These are phyloP conservation scores for Conus betulinus DNA, from an alignment of 1,140 invertebrate species.

Conservation along the genomic window DNA sequence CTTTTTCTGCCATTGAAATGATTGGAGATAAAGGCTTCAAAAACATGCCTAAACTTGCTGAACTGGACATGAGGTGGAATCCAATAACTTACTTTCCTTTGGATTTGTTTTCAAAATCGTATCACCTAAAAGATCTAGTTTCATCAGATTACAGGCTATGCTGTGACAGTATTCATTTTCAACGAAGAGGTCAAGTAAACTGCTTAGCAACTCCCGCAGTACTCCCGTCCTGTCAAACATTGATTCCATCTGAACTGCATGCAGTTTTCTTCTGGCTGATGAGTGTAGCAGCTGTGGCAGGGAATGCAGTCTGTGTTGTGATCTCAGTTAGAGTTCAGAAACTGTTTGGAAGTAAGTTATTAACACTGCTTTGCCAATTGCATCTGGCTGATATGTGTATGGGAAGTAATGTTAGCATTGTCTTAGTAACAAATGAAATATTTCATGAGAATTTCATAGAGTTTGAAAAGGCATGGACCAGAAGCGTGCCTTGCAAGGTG, in stretches of 20 bases:
- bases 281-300: neutral
- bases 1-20: neutral
- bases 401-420: neutral
- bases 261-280: neutral
- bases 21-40: neutral
- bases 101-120: neutral
- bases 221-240: neutral
- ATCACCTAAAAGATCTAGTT: neutral
- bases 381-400: neutral
- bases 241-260: neutral
- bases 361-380: neutral
- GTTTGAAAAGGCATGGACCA: neutral
- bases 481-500: neutral
- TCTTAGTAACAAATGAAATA: neutral
- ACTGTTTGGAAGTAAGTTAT: neutral
- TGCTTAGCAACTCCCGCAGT: neutral
- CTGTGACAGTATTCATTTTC: neutral
- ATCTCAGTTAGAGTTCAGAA: neutral
- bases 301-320: neutral
- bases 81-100: neutral
- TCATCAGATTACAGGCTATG: neutral
- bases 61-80: neutral
- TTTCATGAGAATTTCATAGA: neutral
- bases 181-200: neutral
- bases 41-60: neutral